A percentile compares a stretch with the other conserved stretches of the same genome.
Evolutionary conservation across 1,140 invertebrate species (phyloP).

Genomic region (Octopus sinensis): DNA sequence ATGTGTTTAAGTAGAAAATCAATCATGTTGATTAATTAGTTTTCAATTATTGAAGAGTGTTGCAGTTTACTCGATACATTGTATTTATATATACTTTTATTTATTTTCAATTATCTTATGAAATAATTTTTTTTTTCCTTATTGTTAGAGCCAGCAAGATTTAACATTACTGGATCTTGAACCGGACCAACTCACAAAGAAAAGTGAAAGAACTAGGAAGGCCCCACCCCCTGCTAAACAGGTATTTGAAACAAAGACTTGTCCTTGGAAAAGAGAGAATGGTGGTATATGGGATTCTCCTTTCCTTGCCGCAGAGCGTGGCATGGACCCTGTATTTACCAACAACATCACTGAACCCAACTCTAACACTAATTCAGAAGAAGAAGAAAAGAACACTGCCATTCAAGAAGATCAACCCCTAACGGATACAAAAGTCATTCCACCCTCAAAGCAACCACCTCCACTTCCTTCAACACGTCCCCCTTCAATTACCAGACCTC

Average conservation of each 20-base stretch:
- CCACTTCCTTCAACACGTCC: not conserved
- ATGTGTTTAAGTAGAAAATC: not conserved
- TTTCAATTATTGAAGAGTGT: not conserved
- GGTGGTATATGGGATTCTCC: conserved; percentile 18
- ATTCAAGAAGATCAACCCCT: not conserved
- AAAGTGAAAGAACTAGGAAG: conserved; percentile 13
- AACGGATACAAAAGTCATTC: not conserved
- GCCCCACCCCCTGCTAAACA: conserved; percentile 7
- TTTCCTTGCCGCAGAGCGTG: conserved; percentile 14
- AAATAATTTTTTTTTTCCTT: not conserved
- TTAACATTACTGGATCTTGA: conserved; percentile 60
- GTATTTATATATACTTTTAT: not conserved
- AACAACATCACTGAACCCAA: not conserved
- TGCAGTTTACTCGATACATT: not conserved
- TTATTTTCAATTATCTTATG: not conserved
- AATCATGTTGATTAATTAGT: not conserved
- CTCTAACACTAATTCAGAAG: not conserved
- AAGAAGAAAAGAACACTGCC: not conserved
- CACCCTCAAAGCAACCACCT: not conserved
- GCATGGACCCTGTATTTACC: conserved; percentile 10
- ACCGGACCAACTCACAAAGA: conserved; percentile 24
- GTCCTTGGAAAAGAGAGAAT: conserved; percentile 9
- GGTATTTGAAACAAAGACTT: not conserved
- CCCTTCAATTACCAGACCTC: not conserved
- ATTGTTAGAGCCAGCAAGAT: conserved; percentile 69